Evolutionary conservation across 2,888 invertebrate genomes (phyloP).

Genomic region (Ashinkailepas kermadecensis): DNA sequence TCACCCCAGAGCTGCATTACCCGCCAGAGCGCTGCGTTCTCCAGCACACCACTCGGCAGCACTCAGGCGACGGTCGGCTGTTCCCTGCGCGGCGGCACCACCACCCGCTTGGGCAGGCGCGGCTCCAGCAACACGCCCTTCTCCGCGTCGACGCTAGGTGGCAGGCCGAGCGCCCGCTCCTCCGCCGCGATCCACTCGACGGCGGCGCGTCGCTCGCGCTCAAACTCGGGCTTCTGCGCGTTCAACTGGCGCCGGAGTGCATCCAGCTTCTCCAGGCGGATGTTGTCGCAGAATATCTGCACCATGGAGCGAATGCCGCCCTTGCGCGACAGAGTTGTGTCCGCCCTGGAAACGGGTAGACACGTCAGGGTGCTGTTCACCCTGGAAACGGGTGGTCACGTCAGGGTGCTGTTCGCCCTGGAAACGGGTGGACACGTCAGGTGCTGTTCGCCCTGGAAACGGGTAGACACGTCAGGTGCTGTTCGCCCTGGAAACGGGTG

Average conservation of each 20-base stretch:
- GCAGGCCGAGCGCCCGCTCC: constrained; percentile 49
- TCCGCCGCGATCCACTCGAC: constrained; percentile 65
- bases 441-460: too few species aligned
- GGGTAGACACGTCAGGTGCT: too few species aligned
- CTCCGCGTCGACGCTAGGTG: constrained; percentile 26
- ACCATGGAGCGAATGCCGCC: constrained; percentile 65
- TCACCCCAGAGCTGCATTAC: too few species aligned
- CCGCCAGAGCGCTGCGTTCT: too few species aligned
- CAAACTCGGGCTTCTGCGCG: constrained; percentile 62
- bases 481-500: too few species aligned
- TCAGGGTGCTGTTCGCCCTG: too few species aligned
- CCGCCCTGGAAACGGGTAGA: constrained; percentile 42
- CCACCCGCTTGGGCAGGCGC: not conserved
- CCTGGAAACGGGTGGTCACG: too few species aligned
- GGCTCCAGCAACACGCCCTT: constrained; percentile 21
- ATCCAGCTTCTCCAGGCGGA: constrained; percentile 56
- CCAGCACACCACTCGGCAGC: too few species aligned
- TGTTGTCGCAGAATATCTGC: constrained; percentile 59
- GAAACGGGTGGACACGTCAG: too few species aligned
- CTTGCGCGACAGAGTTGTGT: constrained; percentile 58
- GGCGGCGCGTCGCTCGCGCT: constrained; percentile 62
- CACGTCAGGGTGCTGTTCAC: too few species aligned
- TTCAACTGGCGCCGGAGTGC: constrained; percentile 59
- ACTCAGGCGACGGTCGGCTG: not conserved
- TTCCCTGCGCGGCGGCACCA: not conserved